These are phyloP conservation scores for Ophioninae sp. DNA, from an alignment of 2,888 invertebrate genomes.

Conservation along the genomic window DNA sequence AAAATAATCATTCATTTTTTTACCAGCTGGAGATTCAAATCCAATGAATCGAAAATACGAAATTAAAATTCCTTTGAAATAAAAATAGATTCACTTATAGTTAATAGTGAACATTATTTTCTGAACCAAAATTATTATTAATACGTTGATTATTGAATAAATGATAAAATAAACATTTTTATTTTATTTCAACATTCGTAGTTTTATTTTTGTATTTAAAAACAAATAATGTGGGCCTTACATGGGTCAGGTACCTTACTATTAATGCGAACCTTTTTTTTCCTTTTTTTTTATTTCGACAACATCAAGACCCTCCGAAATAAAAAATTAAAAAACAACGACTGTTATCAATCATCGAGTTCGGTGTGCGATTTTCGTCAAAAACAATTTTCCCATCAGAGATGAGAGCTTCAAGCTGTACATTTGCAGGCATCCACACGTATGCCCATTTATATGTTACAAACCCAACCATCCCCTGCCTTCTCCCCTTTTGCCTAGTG, in stretches of 20 bases:
- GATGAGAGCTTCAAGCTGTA: neutral
- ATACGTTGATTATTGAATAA: no score
- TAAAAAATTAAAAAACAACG: neutral
- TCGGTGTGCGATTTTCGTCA: constrained; percentile 40
- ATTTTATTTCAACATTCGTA: no score
- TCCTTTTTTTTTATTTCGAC: no score
- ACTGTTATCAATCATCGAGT: constrained; percentile 63
- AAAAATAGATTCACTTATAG: neutral
- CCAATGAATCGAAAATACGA: neutral
- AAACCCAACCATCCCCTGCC: constrained; percentile 1
- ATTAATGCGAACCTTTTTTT: no score
- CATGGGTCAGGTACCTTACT: no score
- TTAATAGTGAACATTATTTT: no score
- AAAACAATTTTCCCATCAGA: constrained; percentile 27
- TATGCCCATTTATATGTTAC: constrained; percentile 52
- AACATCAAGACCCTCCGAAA: no score
- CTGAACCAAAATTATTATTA: no score
- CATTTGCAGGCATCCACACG: constrained; percentile 21
- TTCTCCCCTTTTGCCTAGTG: neutral
- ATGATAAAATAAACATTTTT: no score
- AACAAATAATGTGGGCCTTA: no score
- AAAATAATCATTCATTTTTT: neutral
- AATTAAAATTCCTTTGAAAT: neutral
- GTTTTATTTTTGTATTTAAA: no score
- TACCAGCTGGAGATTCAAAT: neutral